phyloP scores from a whole-genome alignment of 2,888 invertebrate genomes.

The Apantesis nais region DNA sequence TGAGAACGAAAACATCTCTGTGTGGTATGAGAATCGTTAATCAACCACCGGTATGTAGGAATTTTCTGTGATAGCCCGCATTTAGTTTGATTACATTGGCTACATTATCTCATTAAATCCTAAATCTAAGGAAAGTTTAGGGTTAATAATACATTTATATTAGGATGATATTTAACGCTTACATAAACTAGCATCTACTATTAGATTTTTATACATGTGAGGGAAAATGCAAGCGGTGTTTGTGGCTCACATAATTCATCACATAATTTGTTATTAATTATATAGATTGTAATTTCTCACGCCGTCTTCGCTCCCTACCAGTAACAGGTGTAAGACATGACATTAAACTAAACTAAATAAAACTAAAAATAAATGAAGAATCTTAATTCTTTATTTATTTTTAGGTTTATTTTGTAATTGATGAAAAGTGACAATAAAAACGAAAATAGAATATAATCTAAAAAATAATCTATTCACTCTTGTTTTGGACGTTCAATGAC shows the following conservation, averaged over 20 bases:
- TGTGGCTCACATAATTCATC: no score
- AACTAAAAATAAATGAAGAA: no score
- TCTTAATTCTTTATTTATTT: not conserved
- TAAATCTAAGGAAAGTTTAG: slow-evolving; percentile 1
- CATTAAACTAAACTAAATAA: no score
- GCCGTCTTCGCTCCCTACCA: not conserved
- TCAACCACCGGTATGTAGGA: slow-evolving; percentile 17
- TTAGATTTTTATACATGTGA: not conserved
- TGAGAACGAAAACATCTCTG: slow-evolving; percentile 13
- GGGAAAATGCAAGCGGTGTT: not conserved
- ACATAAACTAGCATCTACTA: not conserved
- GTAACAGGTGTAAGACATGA: not conserved
- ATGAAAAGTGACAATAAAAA: no score
- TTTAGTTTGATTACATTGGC: slow-evolving; percentile 15
- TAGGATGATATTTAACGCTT: no score
- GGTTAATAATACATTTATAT: not conserved
- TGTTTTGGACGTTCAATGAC: no score
- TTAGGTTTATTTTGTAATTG: no score
- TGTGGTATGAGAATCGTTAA: slow-evolving; percentile 18
- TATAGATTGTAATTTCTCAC: not conserved
- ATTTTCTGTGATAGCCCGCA: slow-evolving; percentile 19
- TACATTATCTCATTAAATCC: slow-evolving; percentile 14
- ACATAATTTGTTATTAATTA: not conserved
- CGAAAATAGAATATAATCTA: no score
- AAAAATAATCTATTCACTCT: no score